Base-by-base conservation (phyloP, 1,140 invertebrate genomes). In the Zaprionus davidi region DNA sequence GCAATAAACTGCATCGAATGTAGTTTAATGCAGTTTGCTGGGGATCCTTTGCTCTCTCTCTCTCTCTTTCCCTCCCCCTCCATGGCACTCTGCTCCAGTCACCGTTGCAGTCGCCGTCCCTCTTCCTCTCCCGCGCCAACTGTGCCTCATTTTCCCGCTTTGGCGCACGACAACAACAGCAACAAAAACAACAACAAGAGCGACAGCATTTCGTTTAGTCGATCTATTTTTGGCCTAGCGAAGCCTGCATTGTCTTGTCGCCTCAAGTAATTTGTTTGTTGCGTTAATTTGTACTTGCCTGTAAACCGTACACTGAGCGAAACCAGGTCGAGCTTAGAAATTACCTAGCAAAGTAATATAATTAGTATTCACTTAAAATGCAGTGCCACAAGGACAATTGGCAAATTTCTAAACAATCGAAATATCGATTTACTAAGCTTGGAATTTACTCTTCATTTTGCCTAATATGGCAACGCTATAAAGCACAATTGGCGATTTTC, bases 11-110 rank as follows among this genome's bases (percentile, higher is more conserved):
- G 76, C 76, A 67, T 53, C 67, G 82, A 90, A 90, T 86, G 87
- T 90, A 90, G 87, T 90, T 91, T 90, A 91, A 90, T 83, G 82
- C 82, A 90, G 87, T 90, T 90, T 90, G 87, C 87, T 90, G 87
- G 87, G 87, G 87, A 86, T 90, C 87, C 87, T 90, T 56, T 56
- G 65, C 72, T 53, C n/a, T 2, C 20, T 44, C 24, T 34, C 22
- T 49, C 28, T 11, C n/a, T 24, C 20, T 13, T 46, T 31, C 46
- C 3, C 22, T 36, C 5, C 3, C 17, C 41, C 28, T 41, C 56
- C 58, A 34, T 11, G 31, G 0, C 31, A 3, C 9, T 41, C 46
- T 20, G 6, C 11, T 26, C 3, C 46, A 31, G 17, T 55, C 26
- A 44, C 59, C 31, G 49, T 31, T 26, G 26, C 49, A 26, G 12